Base-by-base conservation (phyloP, 2,888 invertebrate species). In the Leptarthrus brevirostris region DNA sequence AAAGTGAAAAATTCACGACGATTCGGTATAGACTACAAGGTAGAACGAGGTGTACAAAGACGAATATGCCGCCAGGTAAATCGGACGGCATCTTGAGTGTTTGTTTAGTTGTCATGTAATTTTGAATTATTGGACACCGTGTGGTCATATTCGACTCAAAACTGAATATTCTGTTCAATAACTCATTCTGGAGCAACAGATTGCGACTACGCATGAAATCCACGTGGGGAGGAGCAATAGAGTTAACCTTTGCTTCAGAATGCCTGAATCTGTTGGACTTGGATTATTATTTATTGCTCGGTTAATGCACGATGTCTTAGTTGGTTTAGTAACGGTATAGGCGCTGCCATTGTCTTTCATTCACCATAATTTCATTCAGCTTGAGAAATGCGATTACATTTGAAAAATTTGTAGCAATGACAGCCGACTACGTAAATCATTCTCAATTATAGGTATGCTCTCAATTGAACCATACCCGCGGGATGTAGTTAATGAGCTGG, bases 71-170 rank as follows among this genome's bases (percentile, higher is more conserved):
- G 64, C 44, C 64, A 64, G 44, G 64, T 24, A 44, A 64, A 10
- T 14, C 44, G 64, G 47, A 61, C 52, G 36, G 66, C 66, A 54
- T 26, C 34, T 22, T 53, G 22, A 66, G 44, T 73, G 73, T 73
- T 73, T 73, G 73, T 66, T 73, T 66, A 66, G 54, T 54, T 73
- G 73, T 73, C 73, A 26, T 73, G 73, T 73, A 73, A 47, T 66
- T 73, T 66, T 73, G 73, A 73, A 66, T 73, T 73, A 73, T 73
- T 64, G 52, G 44, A 73, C 36, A 52, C 16, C 53, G 44, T 44
- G 52, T 44, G 64, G 64, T 47, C 44, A 47, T 26, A 47, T 47
- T 64, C 64, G 24, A 47, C n/a, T 64, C 64, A 58, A 58, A 58
- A 58, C 12, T 12, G n/a, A 58, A 36, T 36, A 18, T 20, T 20